Evolutionary conservation across 2,888 invertebrate genomes (phyloP).

Genomic region (Tethea ocularis): DNA sequence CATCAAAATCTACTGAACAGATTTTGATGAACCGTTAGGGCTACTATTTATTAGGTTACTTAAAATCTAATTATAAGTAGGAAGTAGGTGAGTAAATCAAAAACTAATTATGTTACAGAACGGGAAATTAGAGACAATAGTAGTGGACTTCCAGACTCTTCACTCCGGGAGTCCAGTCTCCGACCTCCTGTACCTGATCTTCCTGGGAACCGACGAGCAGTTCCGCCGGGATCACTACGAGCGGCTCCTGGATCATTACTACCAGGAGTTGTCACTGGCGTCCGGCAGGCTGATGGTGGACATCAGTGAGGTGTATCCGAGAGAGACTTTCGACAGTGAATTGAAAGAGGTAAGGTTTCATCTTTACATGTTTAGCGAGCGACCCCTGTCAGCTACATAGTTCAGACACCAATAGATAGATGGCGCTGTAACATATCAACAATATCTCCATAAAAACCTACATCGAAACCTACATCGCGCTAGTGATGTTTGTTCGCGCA

Average conservation of each 20-base stretch:
- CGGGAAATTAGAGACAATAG: slow-evolving; percentile 33
- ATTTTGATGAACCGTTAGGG: no score
- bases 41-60: no score
- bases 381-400: no score
- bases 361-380: background rate
- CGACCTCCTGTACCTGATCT: slow-evolving; percentile 56
- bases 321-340: slow-evolving; percentile 46
- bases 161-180: slow-evolving; percentile 42
- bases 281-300: slow-evolving; percentile 38
- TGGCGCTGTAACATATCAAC: no score
- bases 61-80: no score
- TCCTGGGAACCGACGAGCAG: slow-evolving; percentile 49
- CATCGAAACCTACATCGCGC: no score
- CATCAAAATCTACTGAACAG: no score
- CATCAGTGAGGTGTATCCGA: slow-evolving; percentile 43
- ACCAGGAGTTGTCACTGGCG: slow-evolving; percentile 35
- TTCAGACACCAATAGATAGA: no score
- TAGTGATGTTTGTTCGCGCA: no score
- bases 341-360: slow-evolving; percentile 37
- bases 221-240: slow-evolving; percentile 48
- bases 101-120: slow-evolving; percentile 22
- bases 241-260: slow-evolving; percentile 46
- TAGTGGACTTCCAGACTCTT: slow-evolving; percentile 56
- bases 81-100: no score
- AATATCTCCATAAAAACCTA: no score